These are phyloP conservation scores for Ptychochromis oligacanthus DNA, from an alignment of 2,113 vertebrate species.

Conservation along the genomic window DNA sequence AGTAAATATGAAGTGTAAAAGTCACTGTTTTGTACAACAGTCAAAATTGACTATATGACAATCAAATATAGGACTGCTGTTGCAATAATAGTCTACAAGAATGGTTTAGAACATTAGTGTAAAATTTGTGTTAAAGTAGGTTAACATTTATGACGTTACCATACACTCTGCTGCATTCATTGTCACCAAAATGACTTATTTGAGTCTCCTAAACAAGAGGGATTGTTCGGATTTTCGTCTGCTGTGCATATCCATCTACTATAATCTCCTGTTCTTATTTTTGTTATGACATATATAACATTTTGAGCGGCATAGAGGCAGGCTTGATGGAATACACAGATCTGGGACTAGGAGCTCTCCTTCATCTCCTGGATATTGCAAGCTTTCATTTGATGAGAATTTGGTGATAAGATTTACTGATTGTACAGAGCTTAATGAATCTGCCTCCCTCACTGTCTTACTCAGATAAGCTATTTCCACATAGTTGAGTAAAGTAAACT, in stretches of 20 bases:
- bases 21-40: constrained; percentile 16
- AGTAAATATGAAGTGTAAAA: constrained; percentile 28
- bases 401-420: constrained; percentile 72
- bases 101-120: constrained; percentile 23
- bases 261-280: constrained; percentile 50
- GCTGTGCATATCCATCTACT: constrained; percentile 36
- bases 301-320: constrained; percentile 43
- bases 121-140: not conserved
- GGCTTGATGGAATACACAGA: constrained; percentile 64
- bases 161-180: not conserved
- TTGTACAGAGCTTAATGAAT: constrained; percentile 76
- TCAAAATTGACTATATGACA: constrained; percentile 13
- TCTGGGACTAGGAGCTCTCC: constrained; percentile 58
- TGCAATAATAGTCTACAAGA: constrained; percentile 14
- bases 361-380: constrained; percentile 74
- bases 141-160: not conserved
- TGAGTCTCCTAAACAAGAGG: constrained; percentile 43
- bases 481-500: constrained; percentile 64
- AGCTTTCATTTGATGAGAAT: constrained; percentile 75
- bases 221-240: constrained; percentile 32
- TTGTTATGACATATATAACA: constrained; percentile 64
- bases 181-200: constrained; percentile 26
- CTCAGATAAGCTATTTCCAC: constrained; percentile 66
- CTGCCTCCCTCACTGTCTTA: constrained; percentile 66
- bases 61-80: not conserved